Evolutionary conservation across 2,888 invertebrate species (phyloP).

Genomic region (Trichogramma evanescens): DNA sequence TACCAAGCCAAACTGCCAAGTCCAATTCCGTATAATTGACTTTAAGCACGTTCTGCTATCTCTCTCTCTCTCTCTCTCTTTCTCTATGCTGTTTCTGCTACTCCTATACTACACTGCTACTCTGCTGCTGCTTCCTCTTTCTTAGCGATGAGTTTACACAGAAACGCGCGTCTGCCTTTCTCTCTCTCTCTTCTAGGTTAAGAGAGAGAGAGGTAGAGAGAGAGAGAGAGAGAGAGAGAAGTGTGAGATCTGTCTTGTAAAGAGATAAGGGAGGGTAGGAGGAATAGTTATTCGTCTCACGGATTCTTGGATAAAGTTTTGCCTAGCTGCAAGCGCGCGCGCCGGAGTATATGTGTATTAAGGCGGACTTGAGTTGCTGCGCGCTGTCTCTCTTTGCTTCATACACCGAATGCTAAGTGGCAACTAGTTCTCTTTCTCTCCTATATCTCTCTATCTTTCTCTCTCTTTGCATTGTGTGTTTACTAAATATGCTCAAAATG

Average conservation of each 20-base stretch:
- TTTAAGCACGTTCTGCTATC: constrained; percentile 15
- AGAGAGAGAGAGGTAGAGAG: no score
- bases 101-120: not conserved
- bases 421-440: not conserved
- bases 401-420: not conserved
- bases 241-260: no score
- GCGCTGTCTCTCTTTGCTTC: not conserved
- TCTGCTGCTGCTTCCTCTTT: not conserved
- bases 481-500: no score
- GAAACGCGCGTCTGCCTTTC: not conserved
- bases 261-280: constrained; percentile 18
- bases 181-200: not conserved
- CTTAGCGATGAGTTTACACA: not conserved
- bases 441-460: not conserved
- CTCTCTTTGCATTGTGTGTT: no score
- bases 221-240: no score
- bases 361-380: no score
- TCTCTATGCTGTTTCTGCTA: no score
- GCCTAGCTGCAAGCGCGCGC: not conserved
- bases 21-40: constrained; percentile 32
- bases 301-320: constrained; percentile 22
- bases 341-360: not conserved
- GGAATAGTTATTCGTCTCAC: constrained; percentile 23
- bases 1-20: constrained; percentile 25
- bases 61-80: not conserved